These are phyloP conservation scores for Atherinosoma microstoma DNA, from an alignment of 2,797 vertebrate species.

Conservation along the genomic window DNA sequence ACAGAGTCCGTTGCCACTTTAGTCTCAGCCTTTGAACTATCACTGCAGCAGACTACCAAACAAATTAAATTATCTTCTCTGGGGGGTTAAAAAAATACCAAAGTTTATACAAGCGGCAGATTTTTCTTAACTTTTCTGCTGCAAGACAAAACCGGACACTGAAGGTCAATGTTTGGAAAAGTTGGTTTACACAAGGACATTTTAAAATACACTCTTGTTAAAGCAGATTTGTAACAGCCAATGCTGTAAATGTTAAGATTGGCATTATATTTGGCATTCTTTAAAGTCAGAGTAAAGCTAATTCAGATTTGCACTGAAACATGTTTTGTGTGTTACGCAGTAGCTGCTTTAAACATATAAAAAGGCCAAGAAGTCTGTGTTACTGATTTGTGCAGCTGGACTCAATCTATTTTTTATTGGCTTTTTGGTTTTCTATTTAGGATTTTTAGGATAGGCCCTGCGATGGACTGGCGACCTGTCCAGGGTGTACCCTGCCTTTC, in stretches of 20 bases:
- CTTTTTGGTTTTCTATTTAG: too few species aligned
- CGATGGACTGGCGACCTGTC: too few species aligned
- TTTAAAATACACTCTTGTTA: neutral
- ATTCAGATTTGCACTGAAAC: too few species aligned
- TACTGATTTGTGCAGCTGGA: too few species aligned
- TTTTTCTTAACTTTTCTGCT: neutral
- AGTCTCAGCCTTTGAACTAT: constrained; percentile 16
- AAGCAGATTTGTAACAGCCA: neutral
- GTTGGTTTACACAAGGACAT: neutral
- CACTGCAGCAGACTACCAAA: constrained; percentile 7
- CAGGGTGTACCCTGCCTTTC: too few species aligned
- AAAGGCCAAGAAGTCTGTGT: too few species aligned
- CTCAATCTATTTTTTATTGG: too few species aligned
- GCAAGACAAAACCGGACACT: neutral
- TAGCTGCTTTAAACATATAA: too few species aligned
- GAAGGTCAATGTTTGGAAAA: neutral
- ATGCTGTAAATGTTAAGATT: neutral
- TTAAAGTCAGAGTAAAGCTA: too few species aligned
- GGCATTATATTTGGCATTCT: too few species aligned
- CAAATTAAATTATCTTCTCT: constrained; percentile 8
- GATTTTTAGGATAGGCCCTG: too few species aligned
- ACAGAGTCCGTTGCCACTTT: constrained; percentile 38
- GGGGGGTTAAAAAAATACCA: neutral
- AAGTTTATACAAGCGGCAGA: neutral
- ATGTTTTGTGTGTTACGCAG: too few species aligned